These are phyloP conservation scores for Entomobrya proxima DNA, from an alignment of 2,888 invertebrate genomes.

Conservation along the genomic window DNA sequence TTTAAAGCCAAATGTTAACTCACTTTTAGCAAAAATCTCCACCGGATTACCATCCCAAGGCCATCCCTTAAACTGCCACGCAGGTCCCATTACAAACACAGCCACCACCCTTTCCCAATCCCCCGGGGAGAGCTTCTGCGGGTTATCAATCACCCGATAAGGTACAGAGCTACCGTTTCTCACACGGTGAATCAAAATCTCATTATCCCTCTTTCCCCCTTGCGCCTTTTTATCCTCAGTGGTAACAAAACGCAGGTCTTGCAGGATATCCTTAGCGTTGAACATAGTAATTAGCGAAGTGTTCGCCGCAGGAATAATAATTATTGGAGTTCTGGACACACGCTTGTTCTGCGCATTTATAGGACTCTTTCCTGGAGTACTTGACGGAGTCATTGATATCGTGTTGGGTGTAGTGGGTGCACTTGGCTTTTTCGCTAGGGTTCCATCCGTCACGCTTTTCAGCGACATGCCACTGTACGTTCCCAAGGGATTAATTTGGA, in stretches of 20 bases:
- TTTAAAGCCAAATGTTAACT: no score
- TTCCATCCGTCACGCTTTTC: slow-evolving; percentile 97
- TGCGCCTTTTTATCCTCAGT: slow-evolving; percentile 92
- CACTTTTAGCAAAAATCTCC: slow-evolving; percentile 98
- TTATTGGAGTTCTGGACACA: slow-evolving; percentile 94
- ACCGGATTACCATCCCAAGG: slow-evolving; percentile 99
- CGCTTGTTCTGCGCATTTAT: slow-evolving; percentile 82
- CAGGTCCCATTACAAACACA: slow-evolving; percentile 99
- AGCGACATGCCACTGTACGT: slow-evolving; percentile 99
- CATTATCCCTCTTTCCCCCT: slow-evolving; percentile 92
- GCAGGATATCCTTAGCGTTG: slow-evolving; percentile 96
- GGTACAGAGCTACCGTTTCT: slow-evolving; percentile 90
- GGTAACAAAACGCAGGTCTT: slow-evolving; percentile 84
- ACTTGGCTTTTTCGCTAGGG: slow-evolving; percentile 81
- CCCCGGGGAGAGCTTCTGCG: slow-evolving; percentile 89
- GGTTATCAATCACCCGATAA: slow-evolving; percentile 97
- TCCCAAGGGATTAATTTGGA: slow-evolving; percentile 98
- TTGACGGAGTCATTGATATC: slow-evolving; percentile 56
- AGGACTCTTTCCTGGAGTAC: slow-evolving; percentile 73
- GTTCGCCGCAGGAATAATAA: slow-evolving; percentile 97
- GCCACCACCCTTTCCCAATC: slow-evolving; percentile 99
- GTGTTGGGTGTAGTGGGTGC: slow-evolving; percentile 74
- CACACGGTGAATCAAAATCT: slow-evolving; percentile 91
- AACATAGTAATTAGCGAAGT: slow-evolving; percentile 98
- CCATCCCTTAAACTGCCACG: slow-evolving; percentile 99